These are phyloP conservation scores for Falco punctatus DNA, from an alignment of 2,113 vertebrate species.

Conservation along the genomic window DNA sequence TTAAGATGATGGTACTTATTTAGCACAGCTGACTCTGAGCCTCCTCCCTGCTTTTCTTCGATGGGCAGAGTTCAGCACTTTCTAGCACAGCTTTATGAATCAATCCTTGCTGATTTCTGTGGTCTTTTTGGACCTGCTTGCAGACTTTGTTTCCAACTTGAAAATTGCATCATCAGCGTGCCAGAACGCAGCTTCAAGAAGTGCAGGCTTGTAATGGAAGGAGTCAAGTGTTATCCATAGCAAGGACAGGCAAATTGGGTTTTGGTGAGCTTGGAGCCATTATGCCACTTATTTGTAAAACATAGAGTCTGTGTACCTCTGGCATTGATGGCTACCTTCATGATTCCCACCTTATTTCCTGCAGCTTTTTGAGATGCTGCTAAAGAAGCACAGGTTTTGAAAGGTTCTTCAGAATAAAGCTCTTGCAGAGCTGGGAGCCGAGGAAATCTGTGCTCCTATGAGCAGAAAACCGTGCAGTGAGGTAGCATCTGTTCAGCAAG, in stretches of 20 bases:
- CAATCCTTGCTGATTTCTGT: not conserved
- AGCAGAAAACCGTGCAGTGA: fast-evolving
- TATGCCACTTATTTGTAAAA: not conserved
- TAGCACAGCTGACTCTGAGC: not conserved
- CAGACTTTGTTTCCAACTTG: not conserved
- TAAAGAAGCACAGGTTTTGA: not conserved
- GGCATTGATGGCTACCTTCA: not conserved
- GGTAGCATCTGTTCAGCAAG: not conserved
- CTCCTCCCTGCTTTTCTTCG: not conserved
- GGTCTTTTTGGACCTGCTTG: not conserved
- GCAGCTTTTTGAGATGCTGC: not conserved
- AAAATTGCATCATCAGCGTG: not conserved
- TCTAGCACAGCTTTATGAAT: not conserved
- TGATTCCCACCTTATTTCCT: not conserved
- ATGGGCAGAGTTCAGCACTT: not conserved
- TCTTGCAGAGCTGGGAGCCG: not conserved
- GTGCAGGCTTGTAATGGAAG: not conserved
- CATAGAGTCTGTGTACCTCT: not conserved
- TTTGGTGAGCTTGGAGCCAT: not conserved
- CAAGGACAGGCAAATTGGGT: not conserved
- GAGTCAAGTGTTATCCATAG: not conserved
- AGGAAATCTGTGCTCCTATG: not conserved
- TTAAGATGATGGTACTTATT: not conserved
- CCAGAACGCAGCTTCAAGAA: not conserved
- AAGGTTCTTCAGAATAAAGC: not conserved